phyloP scores from a whole-genome alignment of 2,888 invertebrate species.

The Zaprionus obscuricornis region DNA sequence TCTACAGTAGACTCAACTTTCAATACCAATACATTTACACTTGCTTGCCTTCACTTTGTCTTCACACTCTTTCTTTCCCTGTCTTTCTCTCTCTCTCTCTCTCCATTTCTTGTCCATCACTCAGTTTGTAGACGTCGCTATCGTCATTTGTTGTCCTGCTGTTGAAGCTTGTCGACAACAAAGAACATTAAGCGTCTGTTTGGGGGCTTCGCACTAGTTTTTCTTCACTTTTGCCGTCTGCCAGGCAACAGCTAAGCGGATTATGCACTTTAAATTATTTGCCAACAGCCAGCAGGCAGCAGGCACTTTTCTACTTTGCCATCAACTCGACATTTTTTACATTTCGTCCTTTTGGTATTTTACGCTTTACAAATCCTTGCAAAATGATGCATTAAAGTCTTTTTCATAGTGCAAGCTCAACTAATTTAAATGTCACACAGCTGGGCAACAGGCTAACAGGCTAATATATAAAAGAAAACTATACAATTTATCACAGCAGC shows the following conservation, averaged over 20 bases:
- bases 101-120: conserved; percentile 1
- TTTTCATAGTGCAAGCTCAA: conserved; percentile 36
- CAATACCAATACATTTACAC: too few species aligned
- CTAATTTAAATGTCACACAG: conserved; percentile 42
- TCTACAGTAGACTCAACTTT: too few species aligned
- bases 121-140: too few species aligned
- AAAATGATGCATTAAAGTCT: conserved; percentile 50
- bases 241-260: conserved; percentile 53
- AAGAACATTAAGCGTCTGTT: conserved; percentile 40
- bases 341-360: too few species aligned
- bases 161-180: conserved; percentile 7
- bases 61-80: too few species aligned
- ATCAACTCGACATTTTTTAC: too few species aligned
- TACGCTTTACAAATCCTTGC: conserved; percentile 38
- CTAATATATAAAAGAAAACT: too few species aligned
- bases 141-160: not conserved
- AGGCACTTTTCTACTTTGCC: too few species aligned
- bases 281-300: conserved; percentile 21
- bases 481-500: conserved; percentile 3
- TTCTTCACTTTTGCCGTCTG: conserved; percentile 4
- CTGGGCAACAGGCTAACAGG: conserved; percentile 18
- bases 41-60: too few species aligned
- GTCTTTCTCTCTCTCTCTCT: too few species aligned
- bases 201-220: conserved; percentile 27
- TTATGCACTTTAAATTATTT: conserved; percentile 56